Evolutionary conservation across 1,140 invertebrate genomes (phyloP), one percentile per base, ranked within the genome.

Genomic region (Tyrophagus putrescentiae): DNA sequence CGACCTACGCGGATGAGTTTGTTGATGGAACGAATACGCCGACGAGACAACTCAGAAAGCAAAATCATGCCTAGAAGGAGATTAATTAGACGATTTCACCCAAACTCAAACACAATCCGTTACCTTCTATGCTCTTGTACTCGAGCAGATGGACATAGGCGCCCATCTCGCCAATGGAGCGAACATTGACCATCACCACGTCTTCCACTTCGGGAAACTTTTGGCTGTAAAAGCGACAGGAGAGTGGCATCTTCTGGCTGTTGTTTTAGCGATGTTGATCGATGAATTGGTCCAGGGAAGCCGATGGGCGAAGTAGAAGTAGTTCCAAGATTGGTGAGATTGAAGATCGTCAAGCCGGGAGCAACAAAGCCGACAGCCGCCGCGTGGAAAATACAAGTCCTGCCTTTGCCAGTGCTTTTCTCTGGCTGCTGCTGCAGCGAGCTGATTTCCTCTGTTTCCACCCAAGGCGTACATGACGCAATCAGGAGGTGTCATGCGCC

Each of bases 141-240:
- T 98, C 95, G 54, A 98, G 75, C 50, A 99, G 75, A 72, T 95
- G 86, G 3, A 98, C 96, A 73, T 99, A 99, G 4, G 95, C 95
- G 61, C 96, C 96, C 94, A 99, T 98, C 76, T 98, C 94, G 33
- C 93, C 94, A 67, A 99, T 98, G 64, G 88, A 89, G 16, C 89
- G 79, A 1, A 99, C 95, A 72, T 95, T 99, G 4, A 98, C 95
- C 92, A 98, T 96, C 11, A 99, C 95, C 31, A 98, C 93, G 82
- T 98, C 96, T 68, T 99, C 95, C 32, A 96, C 81, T 72, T 98
- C 94, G 0, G 96, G 96, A 76, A 95, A 98, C 69, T 88, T 90
- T 73, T 97, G 86, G 67, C 87, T 84, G 71, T 98, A 99, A 81
- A 92, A 98, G 69, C 96, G 79, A 84, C 95, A 98, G 44, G 87